Conservation (phyloP, 2,888 invertebrate genomes). For the Drosophila antonietae region DNA sequence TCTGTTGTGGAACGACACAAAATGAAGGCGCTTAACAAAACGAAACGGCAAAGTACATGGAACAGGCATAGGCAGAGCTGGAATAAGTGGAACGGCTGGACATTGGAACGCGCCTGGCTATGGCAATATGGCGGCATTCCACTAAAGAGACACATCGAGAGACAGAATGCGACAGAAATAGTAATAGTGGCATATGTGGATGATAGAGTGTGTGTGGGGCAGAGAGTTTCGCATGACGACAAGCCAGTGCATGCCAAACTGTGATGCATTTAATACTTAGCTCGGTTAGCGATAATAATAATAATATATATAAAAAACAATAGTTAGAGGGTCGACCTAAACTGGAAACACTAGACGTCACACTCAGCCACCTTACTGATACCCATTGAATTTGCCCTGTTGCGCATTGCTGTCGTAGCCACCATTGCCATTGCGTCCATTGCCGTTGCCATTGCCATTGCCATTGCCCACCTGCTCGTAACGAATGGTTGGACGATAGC, state of each 20-base stretch:
- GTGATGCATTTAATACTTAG: conserved; percentile 62
- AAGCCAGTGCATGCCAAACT: conserved; percentile 49
- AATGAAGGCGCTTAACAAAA: conserved; percentile 82
- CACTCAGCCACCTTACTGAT: conserved; percentile 71
- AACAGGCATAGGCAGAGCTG: conserved; percentile 21
- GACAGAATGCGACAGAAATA: conserved; percentile 12
- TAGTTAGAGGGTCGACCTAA: conserved; percentile 68
- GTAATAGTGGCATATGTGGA: neutral
- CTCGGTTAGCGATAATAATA: conserved; percentile 36
- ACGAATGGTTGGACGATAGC: conserved; percentile 88
- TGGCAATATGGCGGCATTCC: conserved; percentile 73
- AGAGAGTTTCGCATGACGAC: conserved; percentile 12
- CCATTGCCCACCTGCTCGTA: conserved; percentile 87
- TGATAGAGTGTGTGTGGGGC: neutral
- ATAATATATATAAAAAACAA: conserved; percentile 28
- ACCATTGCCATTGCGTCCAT: conserved; percentile 72
- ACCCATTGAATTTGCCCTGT: conserved; percentile 80
- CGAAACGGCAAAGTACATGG: conserved; percentile 60
- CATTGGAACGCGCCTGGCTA: conserved; percentile 67
- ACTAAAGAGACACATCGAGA: neutral
- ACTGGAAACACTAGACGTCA: conserved; percentile 49
- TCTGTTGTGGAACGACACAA: conserved; percentile 78
- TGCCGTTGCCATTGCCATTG: conserved; percentile 67
- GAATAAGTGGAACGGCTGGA: conserved; percentile 20
- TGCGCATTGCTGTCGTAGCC: conserved; percentile 82